phyloP scores from a whole-genome alignment of 2,888 invertebrate species.

The Hesperia comma region DNA sequence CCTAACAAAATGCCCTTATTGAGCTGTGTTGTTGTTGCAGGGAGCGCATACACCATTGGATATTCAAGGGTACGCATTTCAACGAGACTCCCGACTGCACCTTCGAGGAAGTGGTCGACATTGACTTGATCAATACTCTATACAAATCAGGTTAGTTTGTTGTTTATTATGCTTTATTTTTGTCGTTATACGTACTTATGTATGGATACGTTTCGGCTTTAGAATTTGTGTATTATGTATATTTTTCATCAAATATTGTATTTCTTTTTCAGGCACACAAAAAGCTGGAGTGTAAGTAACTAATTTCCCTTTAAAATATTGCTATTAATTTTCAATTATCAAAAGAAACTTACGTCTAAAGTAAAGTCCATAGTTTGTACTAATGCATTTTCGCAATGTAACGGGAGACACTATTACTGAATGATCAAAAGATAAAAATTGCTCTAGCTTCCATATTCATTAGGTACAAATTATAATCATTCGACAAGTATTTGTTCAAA shows the following conservation, averaged over 20 bases:
- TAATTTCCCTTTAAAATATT: background rate
- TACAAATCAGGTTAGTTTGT: slow-evolving; percentile 49
- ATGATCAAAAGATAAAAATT: too few relatives aligned
- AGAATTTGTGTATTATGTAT: too few relatives aligned
- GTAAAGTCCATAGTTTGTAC: too few relatives aligned
- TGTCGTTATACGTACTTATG: too few relatives aligned
- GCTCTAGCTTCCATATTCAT: background rate
- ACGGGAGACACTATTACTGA: too few relatives aligned
- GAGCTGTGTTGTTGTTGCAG: slow-evolving; percentile 52
- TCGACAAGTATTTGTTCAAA: background rate
- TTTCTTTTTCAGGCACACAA: background rate
- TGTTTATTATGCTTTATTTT: background rate
- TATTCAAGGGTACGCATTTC: slow-evolving; percentile 87
- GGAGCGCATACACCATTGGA: slow-evolving; percentile 84
- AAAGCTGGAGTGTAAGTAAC: too few relatives aligned
- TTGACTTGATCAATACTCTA: slow-evolving; percentile 72
- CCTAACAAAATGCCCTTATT: background rate
- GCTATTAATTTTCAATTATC: too few relatives aligned
- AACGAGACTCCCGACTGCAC: slow-evolving; percentile 82
- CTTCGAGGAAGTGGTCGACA: slow-evolving; percentile 78
- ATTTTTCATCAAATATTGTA: slow-evolving; percentile 3
- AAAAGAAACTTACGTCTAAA: too few relatives aligned
- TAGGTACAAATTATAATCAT: background rate
- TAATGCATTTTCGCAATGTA: too few relatives aligned
- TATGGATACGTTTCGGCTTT: too few relatives aligned